These are phyloP conservation scores for Phalera bucephala DNA, from an alignment of 2,888 invertebrate species.

Conservation along the genomic window DNA sequence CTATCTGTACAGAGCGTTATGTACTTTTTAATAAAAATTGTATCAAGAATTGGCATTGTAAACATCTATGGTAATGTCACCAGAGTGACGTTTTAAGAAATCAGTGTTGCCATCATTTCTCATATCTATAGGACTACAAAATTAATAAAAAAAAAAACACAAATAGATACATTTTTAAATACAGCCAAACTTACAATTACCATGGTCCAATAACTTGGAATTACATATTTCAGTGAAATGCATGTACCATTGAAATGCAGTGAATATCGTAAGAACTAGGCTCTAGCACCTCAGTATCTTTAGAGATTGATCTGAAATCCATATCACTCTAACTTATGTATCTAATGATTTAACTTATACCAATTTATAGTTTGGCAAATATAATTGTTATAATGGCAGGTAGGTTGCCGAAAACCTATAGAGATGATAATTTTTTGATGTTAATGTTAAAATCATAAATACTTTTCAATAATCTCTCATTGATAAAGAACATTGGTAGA, in stretches of 20 bases:
- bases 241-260: constrained; percentile 36
- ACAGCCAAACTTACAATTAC: constrained; percentile 26
- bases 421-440: too few relatives aligned
- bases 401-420: constrained; percentile 11
- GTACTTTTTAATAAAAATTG: too few relatives aligned
- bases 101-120: too few relatives aligned
- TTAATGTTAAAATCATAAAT: too few relatives aligned
- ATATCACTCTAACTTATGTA: constrained; percentile 51
- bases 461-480: neutral
- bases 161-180: neutral
- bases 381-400: constrained; percentile 29
- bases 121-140: too few relatives aligned
- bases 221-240: constrained; percentile 27
- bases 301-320: constrained; percentile 52
- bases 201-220: constrained; percentile 39
- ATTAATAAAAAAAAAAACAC: too few relatives aligned
- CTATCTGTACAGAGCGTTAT: too few relatives aligned
- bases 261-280: constrained; percentile 27
- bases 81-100: too few relatives aligned
- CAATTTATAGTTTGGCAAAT: constrained; percentile 50
- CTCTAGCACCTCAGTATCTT: constrained; percentile 61
- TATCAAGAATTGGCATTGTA: too few relatives aligned
- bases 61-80: too few relatives aligned
- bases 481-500: neutral
- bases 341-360: constrained; percentile 29